Percentiles rank a stretch among this genome's conserved stretches.
Evolutionary conservation across 2,888 invertebrate genomes (phyloP).

Genomic region (Drosophila anomalata): DNA sequence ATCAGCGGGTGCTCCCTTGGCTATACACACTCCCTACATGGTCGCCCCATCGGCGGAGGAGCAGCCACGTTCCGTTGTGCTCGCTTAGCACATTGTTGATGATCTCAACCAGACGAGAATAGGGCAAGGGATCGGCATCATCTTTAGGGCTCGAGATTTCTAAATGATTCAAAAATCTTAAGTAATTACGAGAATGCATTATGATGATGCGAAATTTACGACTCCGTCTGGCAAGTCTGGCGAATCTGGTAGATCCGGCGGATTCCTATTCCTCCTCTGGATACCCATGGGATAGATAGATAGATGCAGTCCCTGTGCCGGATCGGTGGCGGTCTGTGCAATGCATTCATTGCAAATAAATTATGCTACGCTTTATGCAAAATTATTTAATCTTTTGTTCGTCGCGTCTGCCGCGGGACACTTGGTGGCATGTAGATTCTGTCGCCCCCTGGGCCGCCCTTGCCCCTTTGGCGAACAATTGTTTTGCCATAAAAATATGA

Average conservation of each 20-base stretch:
- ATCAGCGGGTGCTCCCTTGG: conserved; percentile 52
- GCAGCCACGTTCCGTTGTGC: conserved; percentile 46
- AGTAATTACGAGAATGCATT: conserved; percentile 81
- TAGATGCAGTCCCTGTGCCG: conserved; percentile 51
- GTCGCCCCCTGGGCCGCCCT: neutral
- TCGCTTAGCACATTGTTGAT: conserved; percentile 73
- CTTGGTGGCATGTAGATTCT: conserved; percentile 6
- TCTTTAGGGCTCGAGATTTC: conserved; percentile 71
- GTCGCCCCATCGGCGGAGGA: conserved; percentile 8
- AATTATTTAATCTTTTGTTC: conserved; percentile 81
- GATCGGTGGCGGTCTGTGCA: conserved; percentile 76
- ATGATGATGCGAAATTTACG: conserved; percentile 80
- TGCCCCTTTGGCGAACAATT: conserved; percentile 55
- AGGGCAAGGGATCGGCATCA: conserved; percentile 44
- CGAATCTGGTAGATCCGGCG: neutral
- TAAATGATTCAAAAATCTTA: conserved; percentile 83
- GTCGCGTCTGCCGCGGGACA: conserved; percentile 61
- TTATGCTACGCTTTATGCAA: conserved; percentile 81
- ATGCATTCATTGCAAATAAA: conserved; percentile 81
- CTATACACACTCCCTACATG: conserved; percentile 9
- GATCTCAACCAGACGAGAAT: conserved; percentile 58
- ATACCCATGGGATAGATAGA: neutral
- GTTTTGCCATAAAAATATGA: conserved; percentile 80
- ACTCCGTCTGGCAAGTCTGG: conserved; percentile 49
- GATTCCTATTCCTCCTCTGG: neutral